Base-by-base conservation (phyloP, 2,113 vertebrate genomes). In the Coptodon bakossiorum region DNA sequence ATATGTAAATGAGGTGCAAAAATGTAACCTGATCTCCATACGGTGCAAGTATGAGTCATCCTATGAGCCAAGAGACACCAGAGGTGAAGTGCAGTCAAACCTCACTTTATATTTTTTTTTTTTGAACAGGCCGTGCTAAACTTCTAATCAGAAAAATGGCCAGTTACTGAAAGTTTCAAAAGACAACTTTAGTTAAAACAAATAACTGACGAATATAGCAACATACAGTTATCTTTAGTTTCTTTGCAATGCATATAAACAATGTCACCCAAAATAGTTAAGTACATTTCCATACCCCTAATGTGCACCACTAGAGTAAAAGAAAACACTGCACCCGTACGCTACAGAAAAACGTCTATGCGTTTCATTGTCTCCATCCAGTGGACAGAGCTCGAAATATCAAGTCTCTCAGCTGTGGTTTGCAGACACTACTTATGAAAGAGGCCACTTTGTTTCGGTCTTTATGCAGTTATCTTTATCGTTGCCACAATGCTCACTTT, bases 1-100 rank as follows among this genome's bases (percentile, higher is more conserved):
- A 84, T 57, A 91, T 93, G 84, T 73, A 92, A 89, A 92, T 78
- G 10, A 36, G 52, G 22, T 36, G 83, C 53, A 19, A 8, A 87
- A 86, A 80, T 10, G 48, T 53, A 86, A 90, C 81, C 73, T 54
- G 83, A 88, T 91, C 89, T 48, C 78, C 56, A 88, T 80, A 82
- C 38, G 71, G 86, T 66, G 87, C 82, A 85, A 57, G 68, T 59
- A 27, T 81, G 87, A 86, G 71, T 91, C 87, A 90, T 54, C 17
- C 83, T 12, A 78, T 36, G 50, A 86, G 83, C 43, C 24, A 53
- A 24, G n/a, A 81, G 11, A 7, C 17, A 43, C 16, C 43, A 54
- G 40, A 86, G n/a, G 63, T 83, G 81, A 38, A 52, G 36, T 76
- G 16, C 59, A 40, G 36, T 56, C 19, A 61, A 10, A 38, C 11